Evolutionary conservation across 2,113 vertebrate genomes (phyloP).

Genomic region (Marcusenius ussheri): DNA sequence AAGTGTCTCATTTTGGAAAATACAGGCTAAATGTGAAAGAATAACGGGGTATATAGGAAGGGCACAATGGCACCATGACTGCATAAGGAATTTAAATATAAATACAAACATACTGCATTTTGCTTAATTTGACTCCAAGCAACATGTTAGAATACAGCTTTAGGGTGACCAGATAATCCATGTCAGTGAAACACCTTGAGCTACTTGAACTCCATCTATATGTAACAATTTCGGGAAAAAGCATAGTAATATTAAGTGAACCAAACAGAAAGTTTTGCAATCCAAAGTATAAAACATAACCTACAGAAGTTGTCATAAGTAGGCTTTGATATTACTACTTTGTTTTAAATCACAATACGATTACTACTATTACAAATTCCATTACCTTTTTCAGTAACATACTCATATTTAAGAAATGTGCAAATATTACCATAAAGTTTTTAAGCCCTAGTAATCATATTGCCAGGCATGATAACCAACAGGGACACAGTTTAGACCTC

Average conservation of each 20-base stretch:
- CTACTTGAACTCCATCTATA: background rate
- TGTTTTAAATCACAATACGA: background rate
- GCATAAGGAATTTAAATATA: background rate
- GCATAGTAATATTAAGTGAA: background rate
- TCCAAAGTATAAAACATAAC: background rate
- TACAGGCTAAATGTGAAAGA: background rate
- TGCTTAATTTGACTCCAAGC: background rate
- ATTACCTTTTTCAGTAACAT: background rate
- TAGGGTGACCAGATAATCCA: background rate
- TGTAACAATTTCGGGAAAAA: background rate
- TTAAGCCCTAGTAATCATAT: background rate
- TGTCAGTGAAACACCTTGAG: background rate
- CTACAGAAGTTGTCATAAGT: background rate
- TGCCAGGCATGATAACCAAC: background rate
- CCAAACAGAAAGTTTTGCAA: background rate
- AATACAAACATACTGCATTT: background rate
- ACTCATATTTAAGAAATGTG: background rate
- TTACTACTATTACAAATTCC: background rate
- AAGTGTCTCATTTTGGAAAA: background rate
- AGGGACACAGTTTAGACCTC: background rate
- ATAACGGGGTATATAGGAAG: background rate
- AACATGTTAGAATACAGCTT: background rate
- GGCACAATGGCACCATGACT: background rate
- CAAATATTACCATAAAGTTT: background rate
- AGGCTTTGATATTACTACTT: background rate